Percentiles rank a stretch among this genome's conserved stretches.
Evolutionary conservation across 30 jellyfish, hydroid and myxozoan species (phyloP).

Genomic region (Chironex yamaguchii): DNA sequence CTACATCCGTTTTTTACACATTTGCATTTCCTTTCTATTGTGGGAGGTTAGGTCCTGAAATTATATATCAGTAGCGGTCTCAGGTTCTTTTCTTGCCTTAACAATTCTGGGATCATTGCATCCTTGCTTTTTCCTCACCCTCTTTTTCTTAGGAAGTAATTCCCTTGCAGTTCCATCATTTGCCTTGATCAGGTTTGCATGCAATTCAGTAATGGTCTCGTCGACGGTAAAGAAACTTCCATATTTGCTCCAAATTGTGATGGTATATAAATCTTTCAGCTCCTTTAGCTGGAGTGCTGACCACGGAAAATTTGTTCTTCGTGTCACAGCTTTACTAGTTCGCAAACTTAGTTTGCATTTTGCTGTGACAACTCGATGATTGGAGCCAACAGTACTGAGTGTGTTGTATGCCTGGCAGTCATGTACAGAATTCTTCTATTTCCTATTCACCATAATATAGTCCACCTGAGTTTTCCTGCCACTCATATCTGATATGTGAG

Average conservation of each 20-base stretch:
- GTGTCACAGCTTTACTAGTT: not conserved
- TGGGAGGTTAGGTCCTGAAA: not conserved
- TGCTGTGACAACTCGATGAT: slow-evolving; percentile 41
- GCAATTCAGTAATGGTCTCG: not conserved
- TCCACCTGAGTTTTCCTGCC: slow-evolving; percentile 47
- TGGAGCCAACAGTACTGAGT: slow-evolving; percentile 40
- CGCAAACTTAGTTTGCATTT: slow-evolving; percentile 16
- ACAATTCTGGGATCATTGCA: not conserved
- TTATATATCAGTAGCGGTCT: not conserved
- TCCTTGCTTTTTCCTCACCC: not conserved
- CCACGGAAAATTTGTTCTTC: not conserved
- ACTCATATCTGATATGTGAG: slow-evolving; percentile 32
- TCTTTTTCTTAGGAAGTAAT: slow-evolving; percentile 14
- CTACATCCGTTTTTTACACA: too few species aligned
- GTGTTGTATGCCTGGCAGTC: slow-evolving; percentile 27
- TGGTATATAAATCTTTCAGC: not conserved
- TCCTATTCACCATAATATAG: not conserved
- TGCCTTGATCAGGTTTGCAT: slow-evolving; percentile 13
- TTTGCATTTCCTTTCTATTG: too few species aligned
- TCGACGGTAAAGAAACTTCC: not conserved
- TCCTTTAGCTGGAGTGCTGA: not conserved
- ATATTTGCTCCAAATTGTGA: not conserved
- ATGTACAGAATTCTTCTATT: slow-evolving; percentile 43
- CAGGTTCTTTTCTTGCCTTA: not conserved
- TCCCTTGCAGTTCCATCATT: slow-evolving; percentile 26